phyloP scores from a whole-genome alignment of 2,113 vertebrate genomes.

The Columbina picui region DNA sequence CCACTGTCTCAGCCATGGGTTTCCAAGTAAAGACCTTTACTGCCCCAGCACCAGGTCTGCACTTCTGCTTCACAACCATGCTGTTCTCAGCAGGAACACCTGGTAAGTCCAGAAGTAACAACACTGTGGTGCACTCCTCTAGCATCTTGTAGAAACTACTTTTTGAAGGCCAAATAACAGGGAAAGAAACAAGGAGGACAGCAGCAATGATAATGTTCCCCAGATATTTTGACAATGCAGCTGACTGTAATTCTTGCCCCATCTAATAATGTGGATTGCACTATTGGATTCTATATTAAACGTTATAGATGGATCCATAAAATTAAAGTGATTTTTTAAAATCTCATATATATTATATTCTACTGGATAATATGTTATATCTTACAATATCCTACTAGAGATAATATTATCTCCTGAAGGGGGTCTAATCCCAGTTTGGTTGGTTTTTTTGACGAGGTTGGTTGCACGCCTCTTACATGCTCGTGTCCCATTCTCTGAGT shows the following conservation, averaged over 20 bases:
- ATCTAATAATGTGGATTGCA: neutral
- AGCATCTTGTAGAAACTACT: accelerated
- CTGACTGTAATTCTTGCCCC: neutral
- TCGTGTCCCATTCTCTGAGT: neutral
- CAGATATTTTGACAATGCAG: neutral
- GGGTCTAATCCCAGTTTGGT: too few species aligned
- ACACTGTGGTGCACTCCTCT: neutral
- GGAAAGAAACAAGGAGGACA: neutral
- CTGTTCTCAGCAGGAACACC: neutral
- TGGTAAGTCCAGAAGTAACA: neutral
- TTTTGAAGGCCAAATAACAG: neutral
- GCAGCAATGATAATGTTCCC: neutral
- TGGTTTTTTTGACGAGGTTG: neutral
- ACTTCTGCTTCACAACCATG: neutral
- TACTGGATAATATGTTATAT: neutral
- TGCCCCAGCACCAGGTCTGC: neutral
- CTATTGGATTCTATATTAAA: neutral
- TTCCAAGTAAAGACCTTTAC: neutral
- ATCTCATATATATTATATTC: neutral
- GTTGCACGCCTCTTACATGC: accelerated
- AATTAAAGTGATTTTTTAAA: neutral
- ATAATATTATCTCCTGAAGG: neutral
- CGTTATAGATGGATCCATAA: neutral
- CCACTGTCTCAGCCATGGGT: neutral
- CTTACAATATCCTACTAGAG: neutral